Conservation (phyloP, 2,797 vertebrate genomes). For the Melanogrammus aeglefinus region DNA sequence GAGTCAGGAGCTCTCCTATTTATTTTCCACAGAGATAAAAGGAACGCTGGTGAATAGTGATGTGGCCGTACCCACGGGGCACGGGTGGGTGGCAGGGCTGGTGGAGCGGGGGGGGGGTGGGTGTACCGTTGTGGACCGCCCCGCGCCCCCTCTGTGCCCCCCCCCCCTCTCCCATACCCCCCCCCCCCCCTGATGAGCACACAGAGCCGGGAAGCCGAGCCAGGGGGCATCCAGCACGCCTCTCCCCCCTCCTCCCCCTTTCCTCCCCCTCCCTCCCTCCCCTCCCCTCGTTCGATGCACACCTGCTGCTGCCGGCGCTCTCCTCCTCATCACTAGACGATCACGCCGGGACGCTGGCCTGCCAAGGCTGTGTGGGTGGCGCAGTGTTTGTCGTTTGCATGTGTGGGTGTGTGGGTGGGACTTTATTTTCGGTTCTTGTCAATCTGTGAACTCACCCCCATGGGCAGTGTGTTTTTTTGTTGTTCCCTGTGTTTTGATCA, state of each 20-base stretch:
- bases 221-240: slow-evolving; percentile 32
- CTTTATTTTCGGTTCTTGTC: not conserved
- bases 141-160: not conserved
- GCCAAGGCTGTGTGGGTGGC: slow-evolving; percentile 16
- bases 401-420: not conserved
- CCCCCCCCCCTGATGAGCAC: slow-evolving; percentile 67
- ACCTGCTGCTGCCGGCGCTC: slow-evolving; percentile 31
- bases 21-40: slow-evolving; percentile 4
- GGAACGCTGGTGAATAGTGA: not conserved
- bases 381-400: not conserved
- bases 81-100: not conserved
- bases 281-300: too few species aligned
- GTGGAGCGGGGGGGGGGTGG: not conserved
- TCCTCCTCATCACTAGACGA: slow-evolving; percentile 2
- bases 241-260: slow-evolving; percentile 6
- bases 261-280: too few species aligned
- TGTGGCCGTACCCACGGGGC: not conserved
- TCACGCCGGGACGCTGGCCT: slow-evolving; percentile 4
- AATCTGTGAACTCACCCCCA: not conserved
- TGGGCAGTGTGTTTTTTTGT: not conserved
- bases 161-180: slow-evolving; percentile 24
- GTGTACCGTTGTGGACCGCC: not conserved
- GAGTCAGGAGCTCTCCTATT: not conserved
- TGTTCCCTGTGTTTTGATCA: not conserved
- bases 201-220: slow-evolving; percentile 38